Base-by-base conservation (phyloP, 2,797 vertebrate genomes). In the Harpagifer antarcticus region DNA sequence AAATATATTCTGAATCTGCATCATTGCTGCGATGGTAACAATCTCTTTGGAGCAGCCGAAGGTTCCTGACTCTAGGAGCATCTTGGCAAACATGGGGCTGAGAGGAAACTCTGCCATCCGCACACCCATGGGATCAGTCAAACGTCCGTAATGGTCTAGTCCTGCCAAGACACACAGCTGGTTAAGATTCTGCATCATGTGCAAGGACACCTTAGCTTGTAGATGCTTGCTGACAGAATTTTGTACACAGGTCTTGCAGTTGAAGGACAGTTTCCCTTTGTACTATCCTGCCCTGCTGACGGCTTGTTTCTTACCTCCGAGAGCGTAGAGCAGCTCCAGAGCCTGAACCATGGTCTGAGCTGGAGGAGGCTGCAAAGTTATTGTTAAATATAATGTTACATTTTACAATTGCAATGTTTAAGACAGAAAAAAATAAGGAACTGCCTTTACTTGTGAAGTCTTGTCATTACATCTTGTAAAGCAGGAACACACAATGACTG, bases 271-370 rank as follows among this genome's bases (percentile, higher is more conserved):
- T 40, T 68, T 74, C 13, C 14, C 9, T 65, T 66, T 58, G 45
- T 19, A 58, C 15, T 43, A n/a, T 31, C 23, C 48, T n/a, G 20
- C 15, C 16, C 8, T 69, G 64, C 75, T 75, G 74, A 68, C 11
- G 14, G 45, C n/a, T 1, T 37, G 43, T 67, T 63, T 87, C 95
- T 91, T 92, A 99, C 98, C 98, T 95, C 97, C 98, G 49, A 99
- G 93, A 70, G 98, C 98, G 59, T 97, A 99, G 31, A 99, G 97
- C 78, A 99, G 49, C 86, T 99, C 98, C 74, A 99, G 86, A n/a
- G 98, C 98, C 88, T 99, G 98, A 58, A 99, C 98, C 98, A 99
- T 99, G 16, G 98, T 97, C 91, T 99, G 98, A 61, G 98, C 98
- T 54, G 98, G 98, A 45, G 98, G 98, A 44, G 98, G 97, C 98